Base-by-base conservation (phyloP, 30 jellyfish, hydroid and myxozoan species). In the Aurelia aurita region DNA sequence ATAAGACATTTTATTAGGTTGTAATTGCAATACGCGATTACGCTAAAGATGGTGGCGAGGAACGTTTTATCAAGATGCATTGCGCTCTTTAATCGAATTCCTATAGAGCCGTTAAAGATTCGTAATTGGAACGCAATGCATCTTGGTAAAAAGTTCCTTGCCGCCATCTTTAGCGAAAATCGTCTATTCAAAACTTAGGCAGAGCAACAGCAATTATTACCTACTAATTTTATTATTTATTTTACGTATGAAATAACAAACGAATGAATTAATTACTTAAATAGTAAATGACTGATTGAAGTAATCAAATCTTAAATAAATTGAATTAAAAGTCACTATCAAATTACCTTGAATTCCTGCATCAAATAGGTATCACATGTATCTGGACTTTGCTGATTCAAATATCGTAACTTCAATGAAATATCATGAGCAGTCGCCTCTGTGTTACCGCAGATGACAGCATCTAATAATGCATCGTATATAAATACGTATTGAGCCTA, bases 381-480 rank as follows among this genome's bases (percentile, higher is more conserved):
- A 43, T 85, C 95, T 14, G 97, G 99, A 57, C 94, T 97, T 61
- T 77, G 90, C 64, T 84, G 89, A 66, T 94, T 86, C 62, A 94
- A 61, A 61, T 80, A 84, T 3, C 95, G 95, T 0, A 90, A 69
- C 74, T 89, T 94, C 44, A 84, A 66, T n/a, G 89, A 64, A 23
- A 94, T 69, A 53, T 89, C 99, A 44, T 96, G 93, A 5, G 97
- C 98, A 3, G 90, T 74, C 63, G 89, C 91, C 75, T 88, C 99
- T 2, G 99, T 94, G 70, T 94, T 88, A 15, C 99, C 99, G 58
- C 99, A 94, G 16, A 94, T 87, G 6, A 94, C 99, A 28, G 97
- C 96, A 54, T 88, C 97, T 25, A 94, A 65, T 32, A 94, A 69
- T 23, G 97, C 98, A 61, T 93, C 96, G 73, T 87, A 93, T 77